Evolutionary conservation across 2,113 vertebrate species (phyloP).

Genomic region (Labeo catla): DNA sequence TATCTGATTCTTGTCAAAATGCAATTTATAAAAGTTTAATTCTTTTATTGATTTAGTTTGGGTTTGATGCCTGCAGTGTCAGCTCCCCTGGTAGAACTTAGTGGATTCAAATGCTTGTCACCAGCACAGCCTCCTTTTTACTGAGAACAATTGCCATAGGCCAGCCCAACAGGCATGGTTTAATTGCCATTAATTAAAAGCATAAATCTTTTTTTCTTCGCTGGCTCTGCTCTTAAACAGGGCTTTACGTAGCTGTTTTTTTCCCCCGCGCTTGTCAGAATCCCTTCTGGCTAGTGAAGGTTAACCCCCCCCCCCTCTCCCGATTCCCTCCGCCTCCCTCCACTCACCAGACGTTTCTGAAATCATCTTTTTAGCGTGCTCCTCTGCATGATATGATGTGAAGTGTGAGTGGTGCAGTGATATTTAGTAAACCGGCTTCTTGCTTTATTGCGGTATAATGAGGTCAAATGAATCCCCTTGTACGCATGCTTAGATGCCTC

Average conservation of each 20-base stretch:
- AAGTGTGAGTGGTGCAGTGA: constrained; percentile 91
- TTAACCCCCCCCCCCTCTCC: constrained; percentile 75
- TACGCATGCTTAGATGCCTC: constrained; percentile 95
- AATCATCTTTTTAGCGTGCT: constrained; percentile 92
- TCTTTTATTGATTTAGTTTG: constrained; percentile 99
- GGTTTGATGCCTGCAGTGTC: constrained; percentile 99
- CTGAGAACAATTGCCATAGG: constrained; percentile 99
- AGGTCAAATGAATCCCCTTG: constrained; percentile 99
- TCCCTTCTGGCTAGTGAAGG: constrained; percentile 95
- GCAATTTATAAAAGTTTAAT: constrained; percentile 99
- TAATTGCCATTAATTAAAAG: constrained; percentile 99
- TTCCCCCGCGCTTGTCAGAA: constrained; percentile 88
- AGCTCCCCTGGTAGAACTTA: constrained; percentile 99
- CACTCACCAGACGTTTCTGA: constrained; percentile 83
- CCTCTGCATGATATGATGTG: constrained; percentile 89
- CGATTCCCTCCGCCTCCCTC: constrained; percentile 65
- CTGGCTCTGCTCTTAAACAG: constrained; percentile 98
- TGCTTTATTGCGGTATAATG: constrained; percentile 99
- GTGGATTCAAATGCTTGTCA: constrained; percentile 99
- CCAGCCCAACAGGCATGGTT: constrained; percentile 99
- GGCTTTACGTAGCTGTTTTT: constrained; percentile 85
- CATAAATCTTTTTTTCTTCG: constrained; percentile 99
- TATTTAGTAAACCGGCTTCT: constrained; percentile 99
- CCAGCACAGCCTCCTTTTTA: constrained; percentile 97
- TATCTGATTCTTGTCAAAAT: constrained; percentile 99